Evolutionary conservation across 1,140 invertebrate species (phyloP).

Genomic region (Leptinotarsa lineolata): DNA sequence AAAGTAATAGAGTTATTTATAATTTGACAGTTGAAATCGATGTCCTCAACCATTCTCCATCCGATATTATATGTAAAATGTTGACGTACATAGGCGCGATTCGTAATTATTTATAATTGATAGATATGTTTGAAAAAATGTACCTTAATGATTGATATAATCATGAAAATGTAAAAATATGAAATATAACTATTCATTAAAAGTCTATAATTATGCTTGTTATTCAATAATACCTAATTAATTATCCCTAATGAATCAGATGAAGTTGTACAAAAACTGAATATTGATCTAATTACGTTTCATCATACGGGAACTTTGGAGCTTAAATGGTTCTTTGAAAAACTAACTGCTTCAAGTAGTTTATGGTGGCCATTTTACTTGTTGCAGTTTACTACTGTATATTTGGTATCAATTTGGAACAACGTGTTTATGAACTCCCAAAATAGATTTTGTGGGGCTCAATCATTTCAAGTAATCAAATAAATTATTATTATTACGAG

Average conservation of each 20-base stretch:
- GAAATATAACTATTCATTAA: constrained; percentile 29
- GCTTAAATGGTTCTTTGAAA: too few species aligned
- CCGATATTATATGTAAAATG: not conserved
- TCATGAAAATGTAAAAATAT: constrained; percentile 32
- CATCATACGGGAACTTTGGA: not conserved
- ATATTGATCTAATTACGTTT: constrained; percentile 1
- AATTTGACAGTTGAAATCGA: not conserved
- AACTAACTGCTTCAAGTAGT: too few species aligned
- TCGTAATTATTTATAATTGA: not conserved
- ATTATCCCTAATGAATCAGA: not conserved
- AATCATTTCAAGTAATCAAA: too few species aligned
- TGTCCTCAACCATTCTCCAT: not conserved
- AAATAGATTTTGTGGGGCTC: too few species aligned
- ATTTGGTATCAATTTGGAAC: too few species aligned
- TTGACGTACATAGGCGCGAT: not conserved
- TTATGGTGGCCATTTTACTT: too few species aligned
- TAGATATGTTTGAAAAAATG: not conserved
- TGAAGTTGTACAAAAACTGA: not conserved
- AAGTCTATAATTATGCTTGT: constrained; percentile 22
- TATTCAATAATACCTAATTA: constrained; percentile 10
- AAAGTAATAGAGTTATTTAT: not conserved
- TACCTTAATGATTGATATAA: constrained; percentile 16
- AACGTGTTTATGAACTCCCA: too few species aligned
- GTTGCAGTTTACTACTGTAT: too few species aligned
- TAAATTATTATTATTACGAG: too few species aligned